phyloP scores from a whole-genome alignment of 2,113 vertebrate genomes.

The Passer domesticus region DNA sequence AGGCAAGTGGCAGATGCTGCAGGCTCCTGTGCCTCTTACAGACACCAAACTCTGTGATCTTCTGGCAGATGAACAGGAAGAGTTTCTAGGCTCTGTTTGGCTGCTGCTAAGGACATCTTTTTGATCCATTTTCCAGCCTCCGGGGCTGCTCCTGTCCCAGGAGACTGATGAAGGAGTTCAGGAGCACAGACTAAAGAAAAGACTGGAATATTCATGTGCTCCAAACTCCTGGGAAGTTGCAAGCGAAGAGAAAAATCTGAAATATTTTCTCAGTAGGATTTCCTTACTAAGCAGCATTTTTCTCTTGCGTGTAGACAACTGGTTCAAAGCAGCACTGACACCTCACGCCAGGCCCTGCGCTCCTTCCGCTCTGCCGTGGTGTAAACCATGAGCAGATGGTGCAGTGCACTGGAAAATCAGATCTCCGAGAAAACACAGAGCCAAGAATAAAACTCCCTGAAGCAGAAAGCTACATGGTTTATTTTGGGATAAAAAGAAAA shows the following conservation, averaged over 20 bases:
- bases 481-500: constrained; percentile 25
- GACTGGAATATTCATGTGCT: neutral
- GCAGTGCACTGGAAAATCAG: constrained; percentile 49
- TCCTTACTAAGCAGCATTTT: neutral
- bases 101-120: neutral
- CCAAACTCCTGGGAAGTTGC: neutral
- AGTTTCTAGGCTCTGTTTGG: neutral
- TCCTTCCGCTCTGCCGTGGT: neutral
- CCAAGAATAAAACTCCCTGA: constrained; percentile 3
- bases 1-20: neutral
- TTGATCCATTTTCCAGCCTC: neutral
- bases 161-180: constrained; percentile 4
- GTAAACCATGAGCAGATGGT: constrained; percentile 35
- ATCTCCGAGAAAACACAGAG: neutral
- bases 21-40: neutral
- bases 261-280: neutral
- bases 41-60: neutral
- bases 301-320: neutral
- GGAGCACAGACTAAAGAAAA: neutral
- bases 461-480: constrained; percentile 17
- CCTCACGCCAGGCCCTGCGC: neutral
- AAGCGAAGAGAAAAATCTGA: neutral
- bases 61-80: neutral
- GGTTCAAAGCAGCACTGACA: neutral
- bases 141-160: neutral